phyloP scores from a whole-genome alignment of 2,797 vertebrate genomes.

The Amphiprion clarkii region DNA sequence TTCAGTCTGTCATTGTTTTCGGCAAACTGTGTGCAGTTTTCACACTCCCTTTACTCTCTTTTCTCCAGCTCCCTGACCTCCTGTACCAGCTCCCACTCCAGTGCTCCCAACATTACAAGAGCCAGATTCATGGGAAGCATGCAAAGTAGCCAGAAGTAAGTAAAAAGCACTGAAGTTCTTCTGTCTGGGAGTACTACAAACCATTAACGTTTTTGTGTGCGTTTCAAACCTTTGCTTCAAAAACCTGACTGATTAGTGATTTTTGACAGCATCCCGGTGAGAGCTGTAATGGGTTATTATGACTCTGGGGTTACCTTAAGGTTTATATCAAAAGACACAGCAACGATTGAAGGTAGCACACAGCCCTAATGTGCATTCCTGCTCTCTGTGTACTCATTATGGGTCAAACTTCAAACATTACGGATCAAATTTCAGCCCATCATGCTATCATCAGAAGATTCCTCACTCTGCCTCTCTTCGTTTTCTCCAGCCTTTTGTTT shows the following conservation, averaged over 20 bases:
- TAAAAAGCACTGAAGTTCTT: constrained; percentile 18
- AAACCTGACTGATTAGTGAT: constrained; percentile 1
- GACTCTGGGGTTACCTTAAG: constrained; percentile 16
- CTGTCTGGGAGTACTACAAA: no score
- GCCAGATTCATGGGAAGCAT: constrained; percentile 12
- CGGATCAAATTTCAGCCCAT: constrained; percentile 42
- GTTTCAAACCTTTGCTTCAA: constrained; percentile 18
- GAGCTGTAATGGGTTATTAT: neutral
- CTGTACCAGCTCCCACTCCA: constrained; percentile 35
- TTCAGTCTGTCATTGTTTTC: constrained; percentile 66
- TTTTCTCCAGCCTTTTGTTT: constrained; percentile 35
- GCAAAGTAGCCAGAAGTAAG: neutral
- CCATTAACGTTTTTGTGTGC: neutral
- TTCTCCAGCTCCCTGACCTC: constrained; percentile 44
- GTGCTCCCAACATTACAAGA: constrained; percentile 20
- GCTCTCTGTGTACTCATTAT: constrained; percentile 13
- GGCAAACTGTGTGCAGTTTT: constrained; percentile 55
- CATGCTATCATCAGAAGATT: constrained; percentile 22
- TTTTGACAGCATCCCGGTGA: constrained; percentile 16
- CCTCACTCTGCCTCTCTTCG: constrained; percentile 9
- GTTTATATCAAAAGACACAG: constrained; percentile 34
- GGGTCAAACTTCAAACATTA: constrained; percentile 37
- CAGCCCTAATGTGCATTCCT: constrained; percentile 32
- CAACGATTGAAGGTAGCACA: constrained; percentile 11
- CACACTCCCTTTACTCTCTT: constrained; percentile 50